Percentiles rank a stretch among this genome's conserved stretches.
Conservation (phyloP, 2,888 invertebrate genomes). For the Plutella xylostella region DNA sequence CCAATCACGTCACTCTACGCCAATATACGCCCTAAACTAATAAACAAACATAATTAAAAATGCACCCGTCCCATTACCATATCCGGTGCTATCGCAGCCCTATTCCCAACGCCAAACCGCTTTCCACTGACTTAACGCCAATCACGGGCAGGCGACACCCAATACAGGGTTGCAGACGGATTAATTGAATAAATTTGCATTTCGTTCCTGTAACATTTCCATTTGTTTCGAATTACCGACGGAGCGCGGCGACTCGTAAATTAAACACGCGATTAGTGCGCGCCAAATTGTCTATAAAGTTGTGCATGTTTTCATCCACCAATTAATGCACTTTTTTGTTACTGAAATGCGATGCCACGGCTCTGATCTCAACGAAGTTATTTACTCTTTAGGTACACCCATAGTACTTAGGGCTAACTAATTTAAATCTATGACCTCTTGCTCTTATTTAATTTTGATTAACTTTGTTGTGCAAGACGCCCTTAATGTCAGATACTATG, state of each 20-base stretch:
- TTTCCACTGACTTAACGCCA: conserved; percentile 57
- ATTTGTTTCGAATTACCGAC: conserved; percentile 56
- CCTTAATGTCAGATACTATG: no score
- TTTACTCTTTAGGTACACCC: no score
- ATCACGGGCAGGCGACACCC: conserved; percentile 60
- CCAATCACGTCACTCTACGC: conserved; percentile 1
- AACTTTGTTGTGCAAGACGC: no score
- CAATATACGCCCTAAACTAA: conserved; percentile 30
- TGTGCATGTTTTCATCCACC: no score
- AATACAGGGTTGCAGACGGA: conserved; percentile 52
- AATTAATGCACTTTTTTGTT: no score
- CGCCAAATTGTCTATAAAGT: no score
- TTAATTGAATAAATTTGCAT: conserved; percentile 70
- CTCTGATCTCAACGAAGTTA: no score
- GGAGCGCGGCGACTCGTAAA: conserved; percentile 12
- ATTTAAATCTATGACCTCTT: no score
- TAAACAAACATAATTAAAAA: conserved; percentile 52
- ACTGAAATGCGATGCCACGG: no score
- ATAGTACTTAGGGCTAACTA: no score
- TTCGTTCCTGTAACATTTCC: conserved; percentile 52
- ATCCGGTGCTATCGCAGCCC: conserved; percentile 21
- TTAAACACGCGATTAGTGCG: conserved; percentile 8
- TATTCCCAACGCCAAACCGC: conserved; percentile 45
- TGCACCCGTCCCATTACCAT: conserved; percentile 33
- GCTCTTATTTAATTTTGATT: no score